These are phyloP conservation scores for Ailurus styani DNA, from an alignment of 2,113 vertebrate genomes.

Conservation along the genomic window DNA sequence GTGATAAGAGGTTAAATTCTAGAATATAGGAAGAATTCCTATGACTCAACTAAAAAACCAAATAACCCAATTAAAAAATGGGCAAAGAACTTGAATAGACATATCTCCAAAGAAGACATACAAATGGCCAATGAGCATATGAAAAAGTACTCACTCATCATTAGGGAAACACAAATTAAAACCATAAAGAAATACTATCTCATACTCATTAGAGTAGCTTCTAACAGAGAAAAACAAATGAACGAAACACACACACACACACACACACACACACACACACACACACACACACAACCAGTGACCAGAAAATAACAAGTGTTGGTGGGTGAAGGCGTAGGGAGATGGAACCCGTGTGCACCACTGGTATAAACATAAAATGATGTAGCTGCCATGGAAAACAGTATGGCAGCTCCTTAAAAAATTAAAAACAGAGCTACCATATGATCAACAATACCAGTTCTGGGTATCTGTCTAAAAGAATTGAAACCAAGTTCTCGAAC, in stretches of 20 bases:
- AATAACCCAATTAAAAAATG: not conserved
- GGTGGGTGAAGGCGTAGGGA: not conserved
- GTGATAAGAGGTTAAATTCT: not conserved
- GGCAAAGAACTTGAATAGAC: not conserved
- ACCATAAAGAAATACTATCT: not conserved
- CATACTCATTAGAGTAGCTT: not conserved
- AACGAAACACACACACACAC: not conserved
- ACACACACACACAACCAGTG: not conserved
- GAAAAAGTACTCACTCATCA: not conserved
- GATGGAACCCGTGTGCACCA: not conserved
- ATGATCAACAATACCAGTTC: not conserved
- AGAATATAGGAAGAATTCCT: not conserved
- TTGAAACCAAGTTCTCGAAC: not conserved
- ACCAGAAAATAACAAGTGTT: not conserved
- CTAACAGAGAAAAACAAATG: not conserved
- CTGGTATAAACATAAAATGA: not conserved
- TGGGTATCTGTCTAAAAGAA: not conserved
- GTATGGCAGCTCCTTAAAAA: not conserved
- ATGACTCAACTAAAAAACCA: not conserved
- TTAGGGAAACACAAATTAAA: conserved; percentile 26
- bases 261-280: too few relatives aligned
- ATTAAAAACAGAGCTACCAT: not conserved
- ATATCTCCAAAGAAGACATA: not conserved
- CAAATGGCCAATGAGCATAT: not conserved
- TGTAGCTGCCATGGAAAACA: not conserved